Percentiles rank a stretch among this genome's conserved stretches.
Conservation (phyloP, 2,888 invertebrate genomes). For the Diaprepes abbreviatus region DNA sequence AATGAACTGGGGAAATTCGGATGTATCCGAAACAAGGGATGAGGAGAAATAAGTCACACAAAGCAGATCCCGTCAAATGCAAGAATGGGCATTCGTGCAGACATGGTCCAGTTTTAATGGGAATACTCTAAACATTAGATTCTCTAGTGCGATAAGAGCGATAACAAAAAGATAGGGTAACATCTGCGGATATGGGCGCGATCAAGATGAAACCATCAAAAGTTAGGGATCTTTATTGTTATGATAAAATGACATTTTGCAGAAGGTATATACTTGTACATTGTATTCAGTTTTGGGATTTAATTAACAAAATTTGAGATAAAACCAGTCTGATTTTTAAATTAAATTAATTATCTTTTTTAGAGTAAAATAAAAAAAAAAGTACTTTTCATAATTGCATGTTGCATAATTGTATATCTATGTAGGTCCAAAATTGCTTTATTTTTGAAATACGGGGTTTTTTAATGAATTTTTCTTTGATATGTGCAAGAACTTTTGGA, state of each 20-base stretch:
- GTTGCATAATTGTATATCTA: no score
- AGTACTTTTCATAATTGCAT: no score
- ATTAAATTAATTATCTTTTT: no score
- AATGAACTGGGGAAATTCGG: constrained; percentile 18
- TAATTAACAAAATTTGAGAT: no score
- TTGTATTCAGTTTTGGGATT: no score
- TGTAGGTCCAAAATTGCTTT: no score
- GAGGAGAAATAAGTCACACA: constrained; percentile 34
- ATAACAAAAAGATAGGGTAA: constrained; percentile 32
- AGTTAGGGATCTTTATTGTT: constrained; percentile 7
- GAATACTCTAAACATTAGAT: constrained; percentile 30
- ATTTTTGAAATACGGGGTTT: no score
- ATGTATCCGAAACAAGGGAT: not conserved
- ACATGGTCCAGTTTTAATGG: constrained; percentile 34
- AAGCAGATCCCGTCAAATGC: constrained; percentile 31
- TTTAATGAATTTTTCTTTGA: no score
- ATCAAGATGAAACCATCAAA: constrained; percentile 24
- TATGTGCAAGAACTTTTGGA: no score
- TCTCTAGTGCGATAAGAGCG: constrained; percentile 18
- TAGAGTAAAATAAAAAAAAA: no score
- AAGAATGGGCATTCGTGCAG: constrained; percentile 28
- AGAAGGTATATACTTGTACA: not conserved
- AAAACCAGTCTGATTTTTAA: no score
- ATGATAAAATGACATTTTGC: not conserved
- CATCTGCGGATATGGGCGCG: constrained; percentile 18